Evolutionary conservation across 2,797 vertebrate genomes (phyloP), one percentile per base, ranked within the genome.

Genomic region (Diplodus puntazzo): DNA sequence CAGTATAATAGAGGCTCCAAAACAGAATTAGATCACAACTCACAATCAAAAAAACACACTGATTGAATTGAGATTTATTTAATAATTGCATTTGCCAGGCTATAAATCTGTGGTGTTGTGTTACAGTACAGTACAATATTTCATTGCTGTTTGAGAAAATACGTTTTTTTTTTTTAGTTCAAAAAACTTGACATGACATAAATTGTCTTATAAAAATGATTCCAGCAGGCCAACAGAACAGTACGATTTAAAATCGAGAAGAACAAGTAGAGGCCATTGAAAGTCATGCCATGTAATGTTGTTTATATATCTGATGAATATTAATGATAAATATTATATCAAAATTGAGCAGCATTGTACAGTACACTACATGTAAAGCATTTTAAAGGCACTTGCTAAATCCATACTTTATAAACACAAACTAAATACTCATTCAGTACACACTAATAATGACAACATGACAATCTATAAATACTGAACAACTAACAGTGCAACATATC

Each of bases 351-450:
- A 86, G 87, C 84, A 77, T 34, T 46, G 43, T 62, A 80, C 54
- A 71, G 69, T 77, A 66, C 48, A 64, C 61, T 30, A 45, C 55
- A 69, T 55, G 20, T 53, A 60, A 80, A 75, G 77, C 57, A n/a
- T 73, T 77, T 85, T 34, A 78, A 85, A 94, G 92, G 92, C 93
- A 92, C 90, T 91, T 89, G 61, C 48, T 87, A 80, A 92, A 88
- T 76, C 65, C 60, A 30, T 11, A 48, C 8, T 65, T 12, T 54
- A 39, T 78, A 74, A 75, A 25, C 25, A 39, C 79, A 68, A 76
- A 23, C 20, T 46, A 34, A 55, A 64, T 4, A 69, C 66, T 48
- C 48, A 45, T 50, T 73, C 4, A 71, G 13, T 17, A 61, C 39
- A 65, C 43, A 62, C 27, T 11, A 53, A 75, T 13, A 58, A 74